These are phyloP conservation scores for Euplexia lucipara DNA, from an alignment of 2,888 invertebrate genomes.

Conservation along the genomic window DNA sequence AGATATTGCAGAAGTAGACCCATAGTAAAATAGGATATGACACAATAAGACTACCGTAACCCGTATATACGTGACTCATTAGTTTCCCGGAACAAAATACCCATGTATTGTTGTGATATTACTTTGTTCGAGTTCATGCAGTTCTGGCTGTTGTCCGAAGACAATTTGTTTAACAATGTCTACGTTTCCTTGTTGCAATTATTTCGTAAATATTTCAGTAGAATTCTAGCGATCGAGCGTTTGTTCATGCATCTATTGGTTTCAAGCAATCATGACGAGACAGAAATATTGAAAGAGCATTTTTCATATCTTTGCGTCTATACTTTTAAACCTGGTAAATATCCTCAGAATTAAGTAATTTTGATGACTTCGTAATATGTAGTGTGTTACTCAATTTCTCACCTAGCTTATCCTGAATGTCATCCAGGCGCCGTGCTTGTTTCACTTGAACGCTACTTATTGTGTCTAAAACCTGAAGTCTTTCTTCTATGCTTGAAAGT, in stretches of 20 bases:
- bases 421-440: constrained; percentile 86
- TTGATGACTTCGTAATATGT: background rate
- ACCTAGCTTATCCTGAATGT: constrained; percentile 88
- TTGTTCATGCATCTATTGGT: constrained; percentile 2
- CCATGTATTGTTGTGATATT: constrained; percentile 55
- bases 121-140: constrained; percentile 41
- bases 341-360: background rate
- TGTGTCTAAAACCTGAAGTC: constrained; percentile 83
- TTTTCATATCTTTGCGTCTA: background rate
- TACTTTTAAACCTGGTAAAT: background rate
- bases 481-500: constrained; percentile 84
- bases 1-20: constrained; percentile 83
- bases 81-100: constrained; percentile 67
- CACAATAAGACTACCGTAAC: constrained; percentile 74
- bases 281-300: background rate
- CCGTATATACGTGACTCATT: constrained; percentile 69
- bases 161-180: constrained; percentile 36
- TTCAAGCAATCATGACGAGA: background rate
- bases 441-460: constrained; percentile 83
- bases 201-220: constrained; percentile 28
- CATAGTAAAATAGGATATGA: constrained; percentile 87
- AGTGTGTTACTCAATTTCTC: constrained; percentile 40
- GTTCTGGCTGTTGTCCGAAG: constrained; percentile 20
- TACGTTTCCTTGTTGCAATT: constrained; percentile 29
- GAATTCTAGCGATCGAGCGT: constrained; percentile 8